A percentile compares a stretch with the other conserved stretches of the same genome.
These are phyloP conservation scores for Zalophus californianus DNA, from an alignment of 2,797 vertebrate genomes.

Conservation along the genomic window DNA sequence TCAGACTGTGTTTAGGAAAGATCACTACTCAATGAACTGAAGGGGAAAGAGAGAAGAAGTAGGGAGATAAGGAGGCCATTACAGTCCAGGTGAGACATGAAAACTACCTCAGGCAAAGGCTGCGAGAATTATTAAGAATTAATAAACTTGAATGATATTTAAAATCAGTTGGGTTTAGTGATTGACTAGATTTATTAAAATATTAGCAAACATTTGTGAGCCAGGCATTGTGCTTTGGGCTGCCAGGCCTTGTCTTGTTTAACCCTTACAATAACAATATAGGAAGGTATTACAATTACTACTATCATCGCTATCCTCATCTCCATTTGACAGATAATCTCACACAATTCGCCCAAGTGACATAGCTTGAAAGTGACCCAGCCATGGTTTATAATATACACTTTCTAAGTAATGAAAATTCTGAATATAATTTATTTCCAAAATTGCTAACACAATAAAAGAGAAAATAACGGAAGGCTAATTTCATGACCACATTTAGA, in stretches of 20 bases:
- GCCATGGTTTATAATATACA: neutral
- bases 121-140: neutral
- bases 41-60: neutral
- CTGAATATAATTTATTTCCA: neutral
- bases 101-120: neutral
- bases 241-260: neutral
- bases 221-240: neutral
- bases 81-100: neutral
- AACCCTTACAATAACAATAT: neutral
- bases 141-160: neutral
- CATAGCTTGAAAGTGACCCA: neutral
- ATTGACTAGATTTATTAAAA: neutral
- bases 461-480: neutral
- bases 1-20: neutral
- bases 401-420: neutral
- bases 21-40: neutral
- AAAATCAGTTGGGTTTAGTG: neutral
- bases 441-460: neutral
- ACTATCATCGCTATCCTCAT: neutral
- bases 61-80: neutral
- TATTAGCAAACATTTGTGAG: neutral
- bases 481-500: neutral
- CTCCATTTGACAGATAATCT: neutral
- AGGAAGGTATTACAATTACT: neutral
- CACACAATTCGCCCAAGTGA: neutral